Conservation (phyloP, 1,140 invertebrate species). For the Apis florea region DNA sequence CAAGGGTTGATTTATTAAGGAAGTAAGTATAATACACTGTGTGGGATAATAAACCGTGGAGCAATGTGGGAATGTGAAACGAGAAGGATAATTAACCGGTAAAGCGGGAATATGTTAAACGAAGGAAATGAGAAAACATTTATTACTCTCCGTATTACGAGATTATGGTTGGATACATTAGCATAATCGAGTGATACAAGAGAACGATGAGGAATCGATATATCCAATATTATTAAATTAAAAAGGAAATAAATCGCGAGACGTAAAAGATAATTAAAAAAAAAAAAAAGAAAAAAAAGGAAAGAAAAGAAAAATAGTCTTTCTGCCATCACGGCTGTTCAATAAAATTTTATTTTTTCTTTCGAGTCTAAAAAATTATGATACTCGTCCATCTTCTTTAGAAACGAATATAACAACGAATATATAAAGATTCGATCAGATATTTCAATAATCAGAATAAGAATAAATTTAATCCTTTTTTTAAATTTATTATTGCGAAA, state of each 20-base stretch:
- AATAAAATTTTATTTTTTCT: no score
- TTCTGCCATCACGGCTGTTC: background rate
- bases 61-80: conserved; percentile 19
- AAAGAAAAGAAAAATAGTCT: no score
- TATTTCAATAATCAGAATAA: no score
- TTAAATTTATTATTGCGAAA: no score
- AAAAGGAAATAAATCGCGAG: background rate
- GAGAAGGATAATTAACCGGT: conserved; percentile 5
- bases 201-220: background rate
- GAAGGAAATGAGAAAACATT: conserved; percentile 15
- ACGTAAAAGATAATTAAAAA: background rate
- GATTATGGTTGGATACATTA: background rate
- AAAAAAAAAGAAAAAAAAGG: background rate
- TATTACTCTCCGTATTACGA: background rate
- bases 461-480: no score
- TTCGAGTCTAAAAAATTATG: no score
- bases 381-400: no score
- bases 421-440: no score
- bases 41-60: background rate
- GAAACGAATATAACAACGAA: no score
- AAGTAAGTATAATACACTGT: background rate
- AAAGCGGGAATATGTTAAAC: background rate
- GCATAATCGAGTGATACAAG: conserved; percentile 9
- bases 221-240: background rate
- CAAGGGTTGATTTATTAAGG: background rate